phyloP scores from a whole-genome alignment of 2,888 invertebrate species.

The Cosmia pyralina region DNA sequence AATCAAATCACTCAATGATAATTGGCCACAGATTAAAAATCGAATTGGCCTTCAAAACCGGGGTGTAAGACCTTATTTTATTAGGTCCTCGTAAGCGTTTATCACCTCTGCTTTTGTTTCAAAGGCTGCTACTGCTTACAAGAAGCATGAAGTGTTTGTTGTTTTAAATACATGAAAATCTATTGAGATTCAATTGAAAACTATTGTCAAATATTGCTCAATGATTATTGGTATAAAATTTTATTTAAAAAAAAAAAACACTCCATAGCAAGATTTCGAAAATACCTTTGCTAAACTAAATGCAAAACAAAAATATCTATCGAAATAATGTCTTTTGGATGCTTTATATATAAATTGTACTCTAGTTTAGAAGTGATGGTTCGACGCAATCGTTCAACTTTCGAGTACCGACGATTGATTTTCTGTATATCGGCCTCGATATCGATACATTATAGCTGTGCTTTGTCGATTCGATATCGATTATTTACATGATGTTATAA shows the following conservation, averaged over 20 bases:
- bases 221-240: neutral
- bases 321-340: conserved; percentile 47
- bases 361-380: conserved; percentile 15
- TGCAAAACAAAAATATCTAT: conserved; percentile 49
- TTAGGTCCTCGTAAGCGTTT: neutral
- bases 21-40: conserved; percentile 1
- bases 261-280: conserved; percentile 30
- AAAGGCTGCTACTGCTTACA: conserved; percentile 40
- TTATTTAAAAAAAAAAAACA: conserved; percentile 13
- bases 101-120: conserved; percentile 19
- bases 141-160: conserved; percentile 42
- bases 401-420: neutral
- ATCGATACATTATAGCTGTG: too few species aligned
- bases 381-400: neutral
- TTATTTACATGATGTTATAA: too few species aligned
- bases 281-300: conserved; percentile 47
- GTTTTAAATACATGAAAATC: conserved; percentile 19
- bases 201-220: conserved; percentile 24
- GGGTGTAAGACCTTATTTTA: neutral
- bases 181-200: conserved; percentile 49
- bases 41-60: neutral
- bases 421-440: neutral
- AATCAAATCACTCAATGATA: neutral
- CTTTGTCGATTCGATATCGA: too few species aligned
- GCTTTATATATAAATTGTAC: conserved; percentile 19